These are phyloP conservation scores for Thereva nobilitata DNA, from an alignment of 2,888 invertebrate genomes.

Conservation along the genomic window DNA sequence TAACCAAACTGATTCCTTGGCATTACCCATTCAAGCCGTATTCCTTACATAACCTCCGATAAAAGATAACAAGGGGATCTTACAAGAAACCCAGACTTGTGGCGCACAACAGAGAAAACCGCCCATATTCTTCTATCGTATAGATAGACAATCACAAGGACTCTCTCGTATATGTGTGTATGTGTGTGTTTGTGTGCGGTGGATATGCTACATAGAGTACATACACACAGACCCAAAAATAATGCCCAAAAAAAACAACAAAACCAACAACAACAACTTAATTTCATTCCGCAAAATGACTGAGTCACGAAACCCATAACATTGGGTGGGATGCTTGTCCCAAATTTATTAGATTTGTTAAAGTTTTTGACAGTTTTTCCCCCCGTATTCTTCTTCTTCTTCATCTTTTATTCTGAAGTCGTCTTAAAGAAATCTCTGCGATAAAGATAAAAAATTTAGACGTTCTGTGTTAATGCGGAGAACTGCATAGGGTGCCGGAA, in stretches of 20 bases:
- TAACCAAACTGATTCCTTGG: conserved; percentile 1
- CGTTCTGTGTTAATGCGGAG: no score
- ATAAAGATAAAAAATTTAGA: neutral
- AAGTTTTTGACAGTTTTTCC: conserved; percentile 12
- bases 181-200: no score
- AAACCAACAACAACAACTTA: conserved; percentile 18
- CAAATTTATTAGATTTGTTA: conserved; percentile 27
- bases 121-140: conserved; percentile 9
- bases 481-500: no score
- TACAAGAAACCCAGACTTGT: conserved; percentile 15
- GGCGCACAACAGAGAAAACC: conserved; percentile 2
- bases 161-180: neutral
- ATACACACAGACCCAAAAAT: neutral
- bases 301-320: conserved; percentile 22
- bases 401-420: conserved; percentile 1
- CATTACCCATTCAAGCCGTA: conserved; percentile 1
- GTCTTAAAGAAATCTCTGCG: conserved; percentile 1
- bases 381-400: conserved; percentile 2
- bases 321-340: neutral
- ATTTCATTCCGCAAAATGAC: conserved; percentile 16
- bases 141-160: conserved; percentile 11
- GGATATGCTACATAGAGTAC: no score
- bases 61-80: conserved; percentile 19
- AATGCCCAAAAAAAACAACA: conserved; percentile 2
- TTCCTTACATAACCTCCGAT: neutral